Evolutionary conservation across 2,888 invertebrate species (phyloP).

Genomic region (Oligia strigilis): DNA sequence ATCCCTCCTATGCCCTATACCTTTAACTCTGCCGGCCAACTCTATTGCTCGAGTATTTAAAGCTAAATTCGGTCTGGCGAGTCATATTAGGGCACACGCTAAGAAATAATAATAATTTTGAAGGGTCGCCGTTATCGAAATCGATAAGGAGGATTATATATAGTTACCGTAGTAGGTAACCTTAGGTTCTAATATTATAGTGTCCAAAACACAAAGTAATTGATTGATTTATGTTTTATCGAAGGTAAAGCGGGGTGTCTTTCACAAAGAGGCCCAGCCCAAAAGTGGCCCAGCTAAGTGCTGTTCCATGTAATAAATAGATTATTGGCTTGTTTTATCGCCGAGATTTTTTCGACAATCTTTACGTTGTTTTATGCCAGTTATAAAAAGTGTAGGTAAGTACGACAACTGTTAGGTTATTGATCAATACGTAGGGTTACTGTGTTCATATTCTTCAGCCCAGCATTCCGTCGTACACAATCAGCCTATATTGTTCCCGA

Average conservation of each 20-base stretch:
- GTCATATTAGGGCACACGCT: too few species aligned
- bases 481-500: neutral
- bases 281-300: constrained; percentile 55
- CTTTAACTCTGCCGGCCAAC: too few species aligned
- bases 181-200: constrained; percentile 51
- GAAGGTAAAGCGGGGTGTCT: constrained; percentile 36
- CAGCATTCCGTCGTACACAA: neutral
- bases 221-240: constrained; percentile 62
- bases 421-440: neutral
- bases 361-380: constrained; percentile 34
- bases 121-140: too few species aligned
- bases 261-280: constrained; percentile 34
- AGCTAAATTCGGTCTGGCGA: too few species aligned
- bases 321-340: constrained; percentile 42
- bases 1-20: too few species aligned
- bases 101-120: too few species aligned
- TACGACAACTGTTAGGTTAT: constrained; percentile 2
- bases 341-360: constrained; percentile 32
- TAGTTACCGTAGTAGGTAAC: neutral
- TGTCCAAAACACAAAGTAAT: constrained; percentile 58
- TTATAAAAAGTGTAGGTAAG: neutral
- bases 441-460: neutral
- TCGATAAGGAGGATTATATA: too few species aligned
- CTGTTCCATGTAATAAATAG: constrained; percentile 54
- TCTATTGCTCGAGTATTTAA: too few species aligned